phyloP scores from a whole-genome alignment of 2,113 vertebrate species.

The Synchiropus splendidus region DNA sequence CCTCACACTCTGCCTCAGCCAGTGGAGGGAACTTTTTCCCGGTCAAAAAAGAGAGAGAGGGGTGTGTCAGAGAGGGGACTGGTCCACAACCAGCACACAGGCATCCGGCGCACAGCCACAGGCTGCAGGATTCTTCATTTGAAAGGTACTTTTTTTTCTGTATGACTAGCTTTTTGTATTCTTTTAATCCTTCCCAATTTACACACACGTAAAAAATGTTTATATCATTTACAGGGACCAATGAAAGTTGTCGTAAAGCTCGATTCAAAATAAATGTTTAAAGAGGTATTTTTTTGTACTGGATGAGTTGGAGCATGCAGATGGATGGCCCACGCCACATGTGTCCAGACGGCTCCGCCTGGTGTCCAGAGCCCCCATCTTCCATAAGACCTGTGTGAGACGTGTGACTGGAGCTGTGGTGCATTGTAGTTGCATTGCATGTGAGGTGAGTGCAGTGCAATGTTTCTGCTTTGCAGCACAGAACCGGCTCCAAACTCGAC shows the following conservation, averaged over 20 bases:
- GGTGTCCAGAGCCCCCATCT: background rate
- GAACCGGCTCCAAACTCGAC: constrained; percentile 39
- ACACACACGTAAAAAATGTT: no score
- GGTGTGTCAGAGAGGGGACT: constrained; percentile 27
- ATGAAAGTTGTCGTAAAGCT: no score
- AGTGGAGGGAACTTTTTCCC: constrained; percentile 38
- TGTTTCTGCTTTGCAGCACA: constrained; percentile 77
- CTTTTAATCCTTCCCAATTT: no score
- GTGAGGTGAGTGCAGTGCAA: constrained; percentile 65
- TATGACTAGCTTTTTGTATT: no score
- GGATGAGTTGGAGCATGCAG: no score
- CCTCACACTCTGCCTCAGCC: constrained; percentile 39
- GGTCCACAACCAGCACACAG: constrained; percentile 8
- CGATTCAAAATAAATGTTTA: background rate
- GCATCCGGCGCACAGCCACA: background rate
- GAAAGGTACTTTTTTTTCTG: background rate
- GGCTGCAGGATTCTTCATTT: background rate
- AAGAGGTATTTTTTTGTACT: no score
- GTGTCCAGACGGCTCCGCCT: background rate
- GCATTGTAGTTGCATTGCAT: constrained; percentile 90
- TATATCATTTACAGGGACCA: no score
- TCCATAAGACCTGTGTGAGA: background rate
- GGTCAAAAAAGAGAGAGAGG: constrained; percentile 34
- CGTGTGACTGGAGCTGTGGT: constrained; percentile 60
- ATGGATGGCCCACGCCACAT: no score